These are phyloP conservation scores for Drosophila austrosaltans DNA, from an alignment of 2,888 invertebrate species.

Conservation along the genomic window DNA sequence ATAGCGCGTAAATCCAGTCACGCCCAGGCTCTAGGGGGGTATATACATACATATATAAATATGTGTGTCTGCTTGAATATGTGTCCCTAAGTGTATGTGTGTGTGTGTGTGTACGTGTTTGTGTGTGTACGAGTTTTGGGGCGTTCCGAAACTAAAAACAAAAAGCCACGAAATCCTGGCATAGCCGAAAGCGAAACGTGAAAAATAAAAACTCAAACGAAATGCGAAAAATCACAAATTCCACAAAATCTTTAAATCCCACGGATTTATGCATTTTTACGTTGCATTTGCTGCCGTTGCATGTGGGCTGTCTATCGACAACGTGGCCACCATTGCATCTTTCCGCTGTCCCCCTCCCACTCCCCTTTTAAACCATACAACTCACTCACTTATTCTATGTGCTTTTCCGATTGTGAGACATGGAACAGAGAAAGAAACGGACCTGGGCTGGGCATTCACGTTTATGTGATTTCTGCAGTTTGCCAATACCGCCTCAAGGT, in stretches of 20 bases:
- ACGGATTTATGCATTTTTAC: slow-evolving; percentile 76
- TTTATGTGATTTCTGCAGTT: slow-evolving; percentile 73
- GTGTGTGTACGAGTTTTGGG: slow-evolving; percentile 13
- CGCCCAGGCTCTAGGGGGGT: slow-evolving; percentile 40
- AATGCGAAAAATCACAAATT: slow-evolving; percentile 77
- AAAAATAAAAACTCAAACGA: slow-evolving; percentile 56
- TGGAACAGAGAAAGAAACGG: background rate
- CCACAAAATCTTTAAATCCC: slow-evolving; percentile 76
- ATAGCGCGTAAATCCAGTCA: slow-evolving; percentile 72
- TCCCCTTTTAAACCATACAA: slow-evolving; percentile 5
- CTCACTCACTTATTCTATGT: slow-evolving; percentile 42
- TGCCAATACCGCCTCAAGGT: slow-evolving; percentile 73
- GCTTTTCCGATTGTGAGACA: slow-evolving; percentile 55
- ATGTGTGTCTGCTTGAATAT: background rate
- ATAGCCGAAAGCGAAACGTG: slow-evolving; percentile 58
- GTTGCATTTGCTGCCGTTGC: slow-evolving; percentile 66
- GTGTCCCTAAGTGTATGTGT: background rate
- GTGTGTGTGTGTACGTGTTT: background rate
- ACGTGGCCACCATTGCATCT: background rate
- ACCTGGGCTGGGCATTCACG: slow-evolving; percentile 33
- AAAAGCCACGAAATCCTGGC: slow-evolving; percentile 21
- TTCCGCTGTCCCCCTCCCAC: slow-evolving; percentile 8
- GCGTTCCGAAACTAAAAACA: slow-evolving; percentile 30
- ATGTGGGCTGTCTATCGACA: slow-evolving; percentile 67
- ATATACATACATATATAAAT: no score